These are phyloP conservation scores for Staurois parvus DNA, from an alignment of 2,797 vertebrate genomes.

Conservation along the genomic window DNA sequence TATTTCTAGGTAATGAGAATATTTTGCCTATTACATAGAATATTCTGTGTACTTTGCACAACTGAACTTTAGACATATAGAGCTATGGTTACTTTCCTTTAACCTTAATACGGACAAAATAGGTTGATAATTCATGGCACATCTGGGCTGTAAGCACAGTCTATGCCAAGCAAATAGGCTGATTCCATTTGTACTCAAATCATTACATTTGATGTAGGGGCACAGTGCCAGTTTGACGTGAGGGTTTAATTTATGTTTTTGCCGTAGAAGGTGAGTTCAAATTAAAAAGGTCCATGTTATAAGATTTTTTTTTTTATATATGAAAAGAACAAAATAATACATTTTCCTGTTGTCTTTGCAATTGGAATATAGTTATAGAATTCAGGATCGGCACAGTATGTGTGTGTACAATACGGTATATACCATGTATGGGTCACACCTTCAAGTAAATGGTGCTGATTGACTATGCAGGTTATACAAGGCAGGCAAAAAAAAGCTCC, in stretches of 20 bases:
- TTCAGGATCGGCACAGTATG: no score
- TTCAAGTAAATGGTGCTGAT: no score
- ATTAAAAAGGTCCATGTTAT: no score
- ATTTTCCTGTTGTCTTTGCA: no score
- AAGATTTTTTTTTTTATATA: no score
- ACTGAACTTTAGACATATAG: not conserved
- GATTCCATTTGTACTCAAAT: not conserved
- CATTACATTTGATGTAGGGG: conserved; percentile 14
- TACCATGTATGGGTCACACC: no score
- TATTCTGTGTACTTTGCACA: not conserved
- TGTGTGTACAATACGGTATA: no score
- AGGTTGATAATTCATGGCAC: not conserved
- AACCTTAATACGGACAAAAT: not conserved
- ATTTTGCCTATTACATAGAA: conserved; percentile 10
- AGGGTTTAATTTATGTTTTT: not conserved
- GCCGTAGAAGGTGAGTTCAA: no score
- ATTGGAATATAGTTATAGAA: no score
- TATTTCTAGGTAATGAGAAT: conserved; percentile 17
- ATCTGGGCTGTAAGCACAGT: not conserved
- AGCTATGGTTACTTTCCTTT: conserved; percentile 7
- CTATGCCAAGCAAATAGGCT: conserved; percentile 9
- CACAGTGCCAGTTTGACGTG: conserved; percentile 5
- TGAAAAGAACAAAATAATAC: no score
- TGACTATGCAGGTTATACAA: no score
- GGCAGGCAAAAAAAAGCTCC: no score